Base-by-base conservation (phyloP, 2,888 invertebrate genomes). In the Cheilosia variabilis region DNA sequence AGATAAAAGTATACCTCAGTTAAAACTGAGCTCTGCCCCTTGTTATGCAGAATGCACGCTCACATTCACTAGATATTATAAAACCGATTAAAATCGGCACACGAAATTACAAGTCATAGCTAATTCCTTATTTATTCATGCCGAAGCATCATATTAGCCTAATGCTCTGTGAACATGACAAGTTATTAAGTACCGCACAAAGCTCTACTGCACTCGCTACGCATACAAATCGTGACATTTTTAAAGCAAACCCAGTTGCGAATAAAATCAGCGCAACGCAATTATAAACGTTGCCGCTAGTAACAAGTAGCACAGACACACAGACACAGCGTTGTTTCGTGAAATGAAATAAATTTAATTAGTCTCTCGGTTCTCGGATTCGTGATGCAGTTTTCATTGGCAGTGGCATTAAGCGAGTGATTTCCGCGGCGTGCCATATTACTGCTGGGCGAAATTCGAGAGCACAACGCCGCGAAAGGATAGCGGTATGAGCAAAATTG, bases 311-410 rank as follows among this genome's bases (percentile, higher is more conserved):
- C 37, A 37, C 37, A 13, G 10, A 9, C 2, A n/a, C 37, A 37
- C 37, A 13, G 10, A 10, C 34, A 10, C 34, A 53, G 5, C 7
- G 17, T n/a, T 17, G 17, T 50, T 17, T 15, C 34, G 22, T n/a
- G 37, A 24, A 50, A 37, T 71, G 50, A 10, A 47, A 47, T 58
- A 47, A 71, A 71, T 47, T 47, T 47, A 47, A 71, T 68, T 68
- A 57, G 68, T 50, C 58, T 2, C 31, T 2, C 31, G 9, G 31
- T 31, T 31, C 31, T 37, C 24, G 47, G 24, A 24, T 71, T 58
- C n/a, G 58, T 71, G 50, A 27, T 52, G 60, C 41, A 55, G 53
- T 63, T 65, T 45, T 52, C 62, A 55, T 75, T 66, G 80, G 19
- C 22, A 80, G 55, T 41, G 45, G 68, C 52, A 41, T 62, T 66